Evolutionary conservation across 2,113 vertebrate species (phyloP), one percentile per base, ranked within the genome.

Genomic region (Struthio camelus): DNA sequence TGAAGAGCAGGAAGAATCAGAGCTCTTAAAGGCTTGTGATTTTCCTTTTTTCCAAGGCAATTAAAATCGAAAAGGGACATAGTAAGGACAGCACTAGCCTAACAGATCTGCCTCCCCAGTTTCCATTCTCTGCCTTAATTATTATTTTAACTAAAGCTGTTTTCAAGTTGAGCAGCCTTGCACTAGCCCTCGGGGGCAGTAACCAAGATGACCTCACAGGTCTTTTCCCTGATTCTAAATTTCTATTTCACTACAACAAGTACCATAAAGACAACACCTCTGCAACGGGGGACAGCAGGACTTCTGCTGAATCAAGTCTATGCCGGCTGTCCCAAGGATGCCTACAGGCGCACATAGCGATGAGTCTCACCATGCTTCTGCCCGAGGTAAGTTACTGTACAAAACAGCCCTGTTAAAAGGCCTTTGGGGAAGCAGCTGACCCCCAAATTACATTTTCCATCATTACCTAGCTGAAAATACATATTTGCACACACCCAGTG

Each of bases 1-100:
- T 80, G 81, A 95, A 94, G 67, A 96, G 79, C 86, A 89, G 86
- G 75, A 93, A 87, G 85, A 96, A 62, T 51, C 93, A n/a, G 95
- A 95, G 97, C 96, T 97, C 94, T 97, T 97, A 97, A 96, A 97
- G 96, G 96, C 97, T 96, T 97, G 82, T 93, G 97, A 97, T 98
- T 97, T 97, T 91, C 96, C 90, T 94, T 96, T 85, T 94, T 97
- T 95, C 97, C 78, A 97, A 96, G 97, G 97, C 97, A 97, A 97
- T 98, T 97, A 98, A 98, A 98, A 98, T 93, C 30, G 84, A 96
- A 97, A 97, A 95, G 61, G 92, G 81, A 96, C 93, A 89, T n/a
- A 88, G 96, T 96, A 95, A 92, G 97, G 96, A 98, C 85, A 97
- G 69, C 83, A 81, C 85, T 90, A 75, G 88, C 86, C 94, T 92